Percentiles rank a stretch among this genome's conserved stretches.
phyloP scores from a whole-genome alignment of 2,888 invertebrate species.

The Morinoia aosen region DNA sequence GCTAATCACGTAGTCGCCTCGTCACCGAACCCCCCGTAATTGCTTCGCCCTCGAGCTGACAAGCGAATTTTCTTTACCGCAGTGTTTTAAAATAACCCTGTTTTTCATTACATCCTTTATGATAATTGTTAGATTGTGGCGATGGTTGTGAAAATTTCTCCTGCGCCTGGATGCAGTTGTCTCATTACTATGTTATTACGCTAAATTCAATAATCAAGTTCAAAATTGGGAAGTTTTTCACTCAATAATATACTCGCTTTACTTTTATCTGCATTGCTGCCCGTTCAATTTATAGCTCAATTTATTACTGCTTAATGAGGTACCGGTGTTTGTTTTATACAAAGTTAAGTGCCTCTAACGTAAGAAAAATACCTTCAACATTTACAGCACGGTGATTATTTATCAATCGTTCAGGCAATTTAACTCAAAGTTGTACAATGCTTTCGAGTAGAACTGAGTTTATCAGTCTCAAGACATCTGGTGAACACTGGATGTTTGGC shows the following conservation, averaged over 20 bases:
- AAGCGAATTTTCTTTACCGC: neutral
- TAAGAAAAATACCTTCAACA: neutral
- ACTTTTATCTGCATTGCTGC: neutral
- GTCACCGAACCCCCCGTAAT: neutral
- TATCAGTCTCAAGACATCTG: neutral
- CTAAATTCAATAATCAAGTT: neutral
- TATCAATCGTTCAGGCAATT: neutral
- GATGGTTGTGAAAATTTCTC: neutral
- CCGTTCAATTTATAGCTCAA: neutral
- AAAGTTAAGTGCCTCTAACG: neutral
- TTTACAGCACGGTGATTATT: neutral
- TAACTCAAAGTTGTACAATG: neutral
- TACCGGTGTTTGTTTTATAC: neutral
- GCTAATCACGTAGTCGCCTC: neutral
- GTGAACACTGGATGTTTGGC: neutral
- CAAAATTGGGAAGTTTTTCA: neutral
- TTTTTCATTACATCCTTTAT: neutral
- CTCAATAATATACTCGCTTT: neutral
- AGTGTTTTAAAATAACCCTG: neutral
- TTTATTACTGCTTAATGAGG: neutral
- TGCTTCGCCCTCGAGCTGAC: neutral
- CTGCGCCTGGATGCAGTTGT: neutral
- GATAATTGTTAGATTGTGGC: neutral
- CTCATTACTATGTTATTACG: neutral
- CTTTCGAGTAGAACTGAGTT: neutral